These are phyloP conservation scores for Spilosoma lubricipeda DNA, from an alignment of 2,888 invertebrate species.

Conservation along the genomic window DNA sequence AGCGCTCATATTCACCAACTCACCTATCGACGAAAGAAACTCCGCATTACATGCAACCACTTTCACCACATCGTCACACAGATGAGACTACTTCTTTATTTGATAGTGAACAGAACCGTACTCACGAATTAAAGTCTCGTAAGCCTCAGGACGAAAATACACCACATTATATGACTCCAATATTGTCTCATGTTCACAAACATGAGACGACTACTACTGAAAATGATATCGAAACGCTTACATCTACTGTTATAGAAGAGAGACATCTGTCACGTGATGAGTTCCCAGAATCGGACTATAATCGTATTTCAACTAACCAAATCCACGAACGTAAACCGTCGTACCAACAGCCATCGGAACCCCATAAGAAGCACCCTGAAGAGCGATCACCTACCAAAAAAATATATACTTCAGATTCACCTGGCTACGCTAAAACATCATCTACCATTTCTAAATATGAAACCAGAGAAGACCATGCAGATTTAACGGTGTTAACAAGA, in stretches of 20 bases:
- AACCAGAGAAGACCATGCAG: slow-evolving; percentile 15
- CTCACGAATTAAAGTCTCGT: slow-evolving; percentile 10
- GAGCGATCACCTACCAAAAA: slow-evolving; percentile 26
- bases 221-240: slow-evolving; percentile 36
- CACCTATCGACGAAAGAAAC: slow-evolving; percentile 8
- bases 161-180: slow-evolving; percentile 34
- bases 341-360: slow-evolving; percentile 18
- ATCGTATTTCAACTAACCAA: slow-evolving; percentile 11
- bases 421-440: slow-evolving; percentile 41
- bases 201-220: slow-evolving; percentile 36
- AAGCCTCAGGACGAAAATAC: slow-evolving; percentile 27
- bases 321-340: slow-evolving; percentile 34
- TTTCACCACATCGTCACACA: slow-evolving; percentile 13
- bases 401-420: slow-evolving; percentile 26
- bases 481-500: slow-evolving; percentile 19
- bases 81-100: slow-evolving; percentile 19
- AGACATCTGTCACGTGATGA: slow-evolving; percentile 22
- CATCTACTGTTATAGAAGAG: slow-evolving; percentile 33
- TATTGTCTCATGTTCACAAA: slow-evolving; percentile 39
- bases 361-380: slow-evolving; percentile 5
- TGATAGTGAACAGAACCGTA: slow-evolving; percentile 7
- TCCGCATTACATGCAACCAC: slow-evolving; percentile 24
- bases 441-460: slow-evolving; percentile 37
- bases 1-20: slow-evolving; percentile 18
- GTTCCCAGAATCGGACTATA: slow-evolving; percentile 15